Conservation (phyloP, 2,113 vertebrate species). For the Brevimyrus niger region DNA sequence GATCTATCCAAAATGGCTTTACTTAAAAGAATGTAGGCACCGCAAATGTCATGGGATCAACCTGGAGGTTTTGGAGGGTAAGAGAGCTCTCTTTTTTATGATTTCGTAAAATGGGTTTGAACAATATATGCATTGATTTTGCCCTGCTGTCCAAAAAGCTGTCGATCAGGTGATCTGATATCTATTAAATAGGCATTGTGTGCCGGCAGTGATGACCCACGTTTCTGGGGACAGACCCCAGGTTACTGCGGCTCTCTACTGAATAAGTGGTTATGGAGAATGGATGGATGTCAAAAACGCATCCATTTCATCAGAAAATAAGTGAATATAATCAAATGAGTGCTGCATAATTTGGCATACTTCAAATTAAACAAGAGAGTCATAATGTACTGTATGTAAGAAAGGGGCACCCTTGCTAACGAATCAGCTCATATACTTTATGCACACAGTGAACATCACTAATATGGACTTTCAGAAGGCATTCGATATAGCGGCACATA, state of each 20-base stretch:
- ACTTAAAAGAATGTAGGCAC: background rate
- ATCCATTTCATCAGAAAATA: background rate
- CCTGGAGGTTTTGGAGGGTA: background rate
- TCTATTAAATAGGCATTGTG: background rate
- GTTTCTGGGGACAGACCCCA: background rate
- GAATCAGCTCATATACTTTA: background rate
- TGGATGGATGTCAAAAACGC: background rate
- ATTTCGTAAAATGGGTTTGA: background rate
- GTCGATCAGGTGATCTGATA: background rate
- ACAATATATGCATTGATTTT: background rate
- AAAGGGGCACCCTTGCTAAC: background rate
- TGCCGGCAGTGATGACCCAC: background rate
- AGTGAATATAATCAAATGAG: background rate
- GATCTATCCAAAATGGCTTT: background rate
- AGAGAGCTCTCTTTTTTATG: background rate
- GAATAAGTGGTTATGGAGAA: background rate
- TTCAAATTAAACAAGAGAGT: background rate
- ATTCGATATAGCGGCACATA: background rate
- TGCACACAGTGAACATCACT: background rate
- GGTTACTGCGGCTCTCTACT: background rate
- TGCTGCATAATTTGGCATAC: background rate
- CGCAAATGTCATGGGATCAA: background rate
- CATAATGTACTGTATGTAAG: background rate
- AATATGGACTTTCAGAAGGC: background rate
- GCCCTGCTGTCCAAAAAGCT: background rate